These are phyloP conservation scores for Magallana gigas DNA, from an alignment of 1,140 invertebrate genomes.

Conservation along the genomic window DNA sequence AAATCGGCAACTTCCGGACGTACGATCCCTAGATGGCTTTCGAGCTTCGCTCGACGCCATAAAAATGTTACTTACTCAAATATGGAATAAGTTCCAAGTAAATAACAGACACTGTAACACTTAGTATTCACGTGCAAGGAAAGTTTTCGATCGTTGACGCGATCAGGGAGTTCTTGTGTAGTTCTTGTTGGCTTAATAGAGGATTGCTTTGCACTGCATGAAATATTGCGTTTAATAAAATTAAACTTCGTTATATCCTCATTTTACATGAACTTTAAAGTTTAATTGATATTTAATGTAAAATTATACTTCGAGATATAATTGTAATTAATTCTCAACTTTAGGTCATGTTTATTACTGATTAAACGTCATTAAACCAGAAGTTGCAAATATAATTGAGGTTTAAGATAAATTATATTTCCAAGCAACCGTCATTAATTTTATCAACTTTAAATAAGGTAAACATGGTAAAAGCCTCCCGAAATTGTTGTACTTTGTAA, in stretches of 20 bases:
- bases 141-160: too few relatives aligned
- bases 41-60: too few relatives aligned
- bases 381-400: slow-evolving; percentile 3
- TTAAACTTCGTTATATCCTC: slow-evolving; percentile 3
- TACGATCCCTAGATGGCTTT: too few relatives aligned
- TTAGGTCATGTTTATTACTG: background rate
- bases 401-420: slow-evolving; percentile 5
- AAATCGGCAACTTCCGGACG: too few relatives aligned
- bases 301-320: background rate
- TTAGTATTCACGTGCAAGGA: too few relatives aligned
- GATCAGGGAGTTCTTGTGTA: too few relatives aligned
- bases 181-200: too few relatives aligned
- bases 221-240: background rate
- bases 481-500: too few relatives aligned
- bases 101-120: too few relatives aligned
- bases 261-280: slow-evolving; percentile 29
- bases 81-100: too few relatives aligned
- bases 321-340: slow-evolving; percentile 21
- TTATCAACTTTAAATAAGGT: background rate
- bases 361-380: slow-evolving; percentile 6
- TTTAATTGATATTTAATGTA: slow-evolving; percentile 21
- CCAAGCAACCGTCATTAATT: background rate
- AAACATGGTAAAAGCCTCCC: background rate
- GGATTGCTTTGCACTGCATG: too few relatives aligned
- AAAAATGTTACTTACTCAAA: too few relatives aligned